These are phyloP conservation scores for Melanerpes aurifrons DNA, from an alignment of 2,113 vertebrate species.

Conservation along the genomic window DNA sequence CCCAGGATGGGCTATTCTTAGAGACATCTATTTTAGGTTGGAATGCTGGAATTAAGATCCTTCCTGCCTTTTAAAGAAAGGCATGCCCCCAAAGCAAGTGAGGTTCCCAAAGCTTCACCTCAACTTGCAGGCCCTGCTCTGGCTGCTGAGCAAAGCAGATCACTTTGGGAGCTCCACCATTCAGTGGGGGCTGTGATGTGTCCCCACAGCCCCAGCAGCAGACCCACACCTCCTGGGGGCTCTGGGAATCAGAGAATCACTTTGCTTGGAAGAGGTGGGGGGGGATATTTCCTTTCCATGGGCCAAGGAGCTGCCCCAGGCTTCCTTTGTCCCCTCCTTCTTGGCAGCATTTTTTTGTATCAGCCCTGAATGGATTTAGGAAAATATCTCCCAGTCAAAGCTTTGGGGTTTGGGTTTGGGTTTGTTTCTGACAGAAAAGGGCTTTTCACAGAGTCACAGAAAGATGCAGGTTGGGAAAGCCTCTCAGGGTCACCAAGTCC, in stretches of 20 bases:
- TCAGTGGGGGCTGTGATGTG: neutral
- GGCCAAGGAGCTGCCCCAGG: neutral
- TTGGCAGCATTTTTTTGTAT: neutral
- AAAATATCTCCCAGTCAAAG: conserved; percentile 32
- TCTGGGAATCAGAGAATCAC: neutral
- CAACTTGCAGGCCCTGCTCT: neutral
- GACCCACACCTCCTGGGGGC: neutral
- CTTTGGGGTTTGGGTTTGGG: no score
- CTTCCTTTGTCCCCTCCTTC: neutral
- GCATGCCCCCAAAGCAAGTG: neutral
- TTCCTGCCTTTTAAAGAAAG: conserved; percentile 66
- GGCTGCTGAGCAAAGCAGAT: conserved; percentile 1
- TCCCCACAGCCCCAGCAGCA: neutral
- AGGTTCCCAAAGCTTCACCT: conserved; percentile 5
- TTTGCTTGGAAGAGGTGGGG: no score
- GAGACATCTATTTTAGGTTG: neutral
- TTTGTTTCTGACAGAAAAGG: neutral
- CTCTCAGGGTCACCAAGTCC: no score
- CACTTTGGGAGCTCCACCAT: neutral
- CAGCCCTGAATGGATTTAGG: neutral
- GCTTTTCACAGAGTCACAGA: neutral
- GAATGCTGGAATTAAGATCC: conserved; percentile 63
- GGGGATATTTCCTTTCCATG: neutral
- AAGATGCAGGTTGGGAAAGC: no score
- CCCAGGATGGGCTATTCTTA: conserved; percentile 25